Percentiles rank a stretch among this genome's conserved stretches.
Conservation (phyloP, 2,888 invertebrate genomes). For the Parelbella ahira region DNA sequence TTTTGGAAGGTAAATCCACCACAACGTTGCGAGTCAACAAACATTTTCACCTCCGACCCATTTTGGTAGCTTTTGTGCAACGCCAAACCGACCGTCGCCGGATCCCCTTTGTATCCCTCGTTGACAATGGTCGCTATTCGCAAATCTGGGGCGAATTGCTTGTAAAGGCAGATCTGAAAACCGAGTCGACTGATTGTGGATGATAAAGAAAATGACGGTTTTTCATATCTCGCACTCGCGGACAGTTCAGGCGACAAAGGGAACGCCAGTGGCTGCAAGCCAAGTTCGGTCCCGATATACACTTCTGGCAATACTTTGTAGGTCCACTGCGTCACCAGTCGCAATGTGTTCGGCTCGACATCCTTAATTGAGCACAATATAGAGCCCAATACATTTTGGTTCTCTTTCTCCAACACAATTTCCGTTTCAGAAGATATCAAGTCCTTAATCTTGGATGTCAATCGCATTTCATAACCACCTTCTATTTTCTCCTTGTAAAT, state of each 20-base stretch:
- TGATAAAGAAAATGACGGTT: slow-evolving; percentile 49
- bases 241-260: slow-evolving; percentile 54
- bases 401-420: slow-evolving; percentile 55
- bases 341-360: slow-evolving; percentile 59
- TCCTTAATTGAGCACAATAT: slow-evolving; percentile 56
- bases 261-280: slow-evolving; percentile 49
- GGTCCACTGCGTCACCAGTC: slow-evolving; percentile 62
- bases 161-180: slow-evolving; percentile 62
- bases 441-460: slow-evolving; percentile 65
- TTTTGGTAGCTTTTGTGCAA: slow-evolving; percentile 58
- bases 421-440: slow-evolving; percentile 68
- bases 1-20: slow-evolving; percentile 68
- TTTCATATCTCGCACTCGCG: slow-evolving; percentile 58
- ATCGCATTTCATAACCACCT: slow-evolving; percentile 51
- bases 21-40: slow-evolving; percentile 65
- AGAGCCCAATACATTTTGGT: slow-evolving; percentile 49
- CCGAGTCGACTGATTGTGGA: slow-evolving; percentile 59
- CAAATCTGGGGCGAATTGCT: slow-evolving; percentile 57
- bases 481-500: slow-evolving; percentile 57
- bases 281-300: slow-evolving; percentile 57
- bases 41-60: slow-evolving; percentile 64
- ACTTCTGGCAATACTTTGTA: slow-evolving; percentile 56
- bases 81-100: slow-evolving; percentile 56
- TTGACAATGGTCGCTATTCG: slow-evolving; percentile 60
- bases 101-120: slow-evolving; percentile 45